Conservation (phyloP, 2,113 vertebrate genomes). For the Stegastes partitus region DNA sequence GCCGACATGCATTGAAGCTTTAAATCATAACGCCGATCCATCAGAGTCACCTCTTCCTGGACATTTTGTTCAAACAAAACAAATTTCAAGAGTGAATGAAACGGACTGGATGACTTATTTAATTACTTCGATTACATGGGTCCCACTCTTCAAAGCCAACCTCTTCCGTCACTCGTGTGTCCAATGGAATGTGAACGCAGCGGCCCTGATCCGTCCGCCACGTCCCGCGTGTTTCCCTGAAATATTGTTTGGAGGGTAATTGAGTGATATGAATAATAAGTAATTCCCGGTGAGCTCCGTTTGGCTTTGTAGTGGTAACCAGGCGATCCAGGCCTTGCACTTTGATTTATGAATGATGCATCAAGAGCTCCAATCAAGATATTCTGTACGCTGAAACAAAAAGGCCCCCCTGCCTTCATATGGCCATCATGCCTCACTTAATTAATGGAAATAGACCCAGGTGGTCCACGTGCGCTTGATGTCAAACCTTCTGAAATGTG, state of each 20-base stretch:
- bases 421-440: conserved; percentile 44
- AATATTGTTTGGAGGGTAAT: conserved; percentile 46
- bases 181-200: conserved; percentile 25
- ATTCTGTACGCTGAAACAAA: conserved; percentile 48
- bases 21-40: not conserved
- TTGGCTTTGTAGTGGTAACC: conserved; percentile 69
- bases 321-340: conserved; percentile 48
- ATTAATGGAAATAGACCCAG: conserved; percentile 61
- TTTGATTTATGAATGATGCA: conserved; percentile 75
- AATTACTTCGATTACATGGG: conserved; percentile 1
- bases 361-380: conserved; percentile 62
- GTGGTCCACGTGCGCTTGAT: conserved; percentile 31
- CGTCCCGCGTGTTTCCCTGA: conserved; percentile 11
- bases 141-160: conserved; percentile 21
- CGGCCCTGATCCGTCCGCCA: conserved; percentile 2
- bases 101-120: not conserved
- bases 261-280: conserved; percentile 66
- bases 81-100: conserved; percentile 1
- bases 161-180: not conserved
- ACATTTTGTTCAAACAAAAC: too few species aligned
- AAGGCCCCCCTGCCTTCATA: conserved; percentile 33
- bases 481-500: conserved; percentile 44
- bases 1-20: not conserved
- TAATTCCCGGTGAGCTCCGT: conserved; percentile 43
- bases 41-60: not conserved